Evolutionary conservation across 2,113 vertebrate genomes (phyloP).

Genomic region (Peromyscus californicus): DNA sequence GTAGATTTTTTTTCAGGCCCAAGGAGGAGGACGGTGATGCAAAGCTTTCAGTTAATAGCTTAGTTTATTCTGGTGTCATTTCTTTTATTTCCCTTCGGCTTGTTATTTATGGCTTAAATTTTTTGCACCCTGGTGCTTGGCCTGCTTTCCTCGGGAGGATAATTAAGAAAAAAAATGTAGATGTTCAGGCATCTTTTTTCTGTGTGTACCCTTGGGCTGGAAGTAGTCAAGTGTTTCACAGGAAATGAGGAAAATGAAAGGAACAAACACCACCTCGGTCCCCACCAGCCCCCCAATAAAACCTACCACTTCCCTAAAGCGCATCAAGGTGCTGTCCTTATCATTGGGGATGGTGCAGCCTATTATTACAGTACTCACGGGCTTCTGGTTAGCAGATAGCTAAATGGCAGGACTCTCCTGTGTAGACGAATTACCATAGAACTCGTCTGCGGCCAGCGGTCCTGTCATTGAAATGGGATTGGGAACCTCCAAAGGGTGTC

Average conservation of each 20-base stretch:
- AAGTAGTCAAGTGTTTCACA: slow-evolving; percentile 47
- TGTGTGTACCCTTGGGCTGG: slow-evolving; percentile 45
- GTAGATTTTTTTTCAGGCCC: slow-evolving; percentile 81
- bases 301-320: slow-evolving; percentile 53
- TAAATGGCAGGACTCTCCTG: slow-evolving; percentile 11
- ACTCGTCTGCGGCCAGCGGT: slow-evolving; percentile 66
- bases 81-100: slow-evolving; percentile 85
- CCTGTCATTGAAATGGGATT: slow-evolving; percentile 78
- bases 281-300: slow-evolving; percentile 61
- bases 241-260: slow-evolving; percentile 52
- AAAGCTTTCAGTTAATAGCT: slow-evolving; percentile 85
- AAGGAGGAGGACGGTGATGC: slow-evolving; percentile 44
- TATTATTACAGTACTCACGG: slow-evolving; percentile 66
- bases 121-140: slow-evolving; percentile 84
- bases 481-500: slow-evolving; percentile 59
- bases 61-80: slow-evolving; percentile 87
- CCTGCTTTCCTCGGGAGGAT: slow-evolving; percentile 86
- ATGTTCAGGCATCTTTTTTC: slow-evolving; percentile 66
- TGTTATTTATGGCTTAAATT: slow-evolving; percentile 86
- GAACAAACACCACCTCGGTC: background rate
- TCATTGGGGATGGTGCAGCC: slow-evolving; percentile 33
- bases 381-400: slow-evolving; percentile 50
- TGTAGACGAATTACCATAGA: slow-evolving; percentile 64
- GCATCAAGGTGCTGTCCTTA: slow-evolving; percentile 72
- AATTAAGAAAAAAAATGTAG: slow-evolving; percentile 87